phyloP scores from a whole-genome alignment of 2,797 vertebrate genomes.

The Leptoclinus maculatus region DNA sequence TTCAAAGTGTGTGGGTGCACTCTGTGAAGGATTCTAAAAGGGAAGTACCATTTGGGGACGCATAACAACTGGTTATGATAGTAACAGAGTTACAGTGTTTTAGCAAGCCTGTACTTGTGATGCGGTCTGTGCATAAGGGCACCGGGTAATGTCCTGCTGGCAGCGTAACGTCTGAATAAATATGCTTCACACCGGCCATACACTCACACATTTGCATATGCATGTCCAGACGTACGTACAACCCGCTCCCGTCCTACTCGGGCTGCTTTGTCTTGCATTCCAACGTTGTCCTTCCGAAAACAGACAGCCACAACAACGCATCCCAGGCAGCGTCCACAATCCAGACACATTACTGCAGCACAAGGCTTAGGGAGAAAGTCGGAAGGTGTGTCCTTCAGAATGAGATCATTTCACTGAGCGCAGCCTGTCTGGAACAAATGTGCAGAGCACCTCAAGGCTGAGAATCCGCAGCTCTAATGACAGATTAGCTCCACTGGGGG shows the following conservation, averaged over 20 bases:
- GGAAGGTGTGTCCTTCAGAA: conserved; percentile 75
- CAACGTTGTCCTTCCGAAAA: conserved; percentile 50
- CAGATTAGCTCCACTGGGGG: conserved; percentile 44
- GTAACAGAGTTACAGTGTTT: conserved; percentile 72
- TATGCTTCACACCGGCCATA: conserved; percentile 44
- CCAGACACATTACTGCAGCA: conserved; percentile 54
- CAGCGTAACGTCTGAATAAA: conserved; percentile 55
- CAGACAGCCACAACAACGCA: conserved; percentile 53
- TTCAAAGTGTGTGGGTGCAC: conserved; percentile 68
- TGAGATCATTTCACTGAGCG: conserved; percentile 68
- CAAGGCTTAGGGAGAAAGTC: conserved; percentile 62
- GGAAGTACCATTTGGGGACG: conserved; percentile 68
- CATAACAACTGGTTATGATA: conserved; percentile 74
- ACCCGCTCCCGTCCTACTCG: conserved; percentile 7
- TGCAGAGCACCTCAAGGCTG: conserved; percentile 62
- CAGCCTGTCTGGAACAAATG: conserved; percentile 69
- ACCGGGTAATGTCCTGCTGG: conserved; percentile 53
- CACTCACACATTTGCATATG: conserved; percentile 48
- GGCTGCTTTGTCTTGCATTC: conserved; percentile 50
- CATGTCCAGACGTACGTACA: conserved; percentile 31
- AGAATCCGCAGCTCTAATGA: conserved; percentile 62
- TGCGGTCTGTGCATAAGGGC: conserved; percentile 55
- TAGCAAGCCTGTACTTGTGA: conserved; percentile 68
- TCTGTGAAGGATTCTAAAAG: conserved; percentile 59
- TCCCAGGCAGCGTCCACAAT: conserved; percentile 47